Base-by-base conservation (phyloP, 2,797 vertebrate genomes). In the Pseudotriccus pelzelni region DNA sequence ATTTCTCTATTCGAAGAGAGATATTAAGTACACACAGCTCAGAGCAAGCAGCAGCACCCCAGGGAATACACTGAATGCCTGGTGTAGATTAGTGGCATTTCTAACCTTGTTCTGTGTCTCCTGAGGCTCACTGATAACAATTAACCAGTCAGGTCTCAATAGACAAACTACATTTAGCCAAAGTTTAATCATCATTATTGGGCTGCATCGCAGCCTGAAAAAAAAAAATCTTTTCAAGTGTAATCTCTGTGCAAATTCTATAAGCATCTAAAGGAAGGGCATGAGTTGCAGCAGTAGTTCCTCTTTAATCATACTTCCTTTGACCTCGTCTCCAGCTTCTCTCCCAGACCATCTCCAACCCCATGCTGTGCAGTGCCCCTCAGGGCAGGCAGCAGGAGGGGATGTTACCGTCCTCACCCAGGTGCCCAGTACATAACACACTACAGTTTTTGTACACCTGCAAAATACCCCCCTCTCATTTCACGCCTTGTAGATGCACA, bases 41-140 rank as follows among this genome's bases (percentile, higher is more conserved):
- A 67, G 64, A 85, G 80, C 86, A 94, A 89, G 60, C 81, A 92
- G 81, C 30, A 20, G 81, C 14, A 7, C 95, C 63, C 72, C n/a
- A 43, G 67, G 89, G 94, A 92, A 64, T 49, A 66, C n/a, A 13
- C 0, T 34, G 32, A 78, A 67, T 76, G 78, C 74, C 56, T 87
- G 70, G 36, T 82, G 74, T 56, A 90, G 67, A 84, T 81, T 24
- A 84, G 84, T 55, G 34, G 55, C 46, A 62, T 93, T 84, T 93
- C 87, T 84, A 79, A 78, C 91, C 77, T 90, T 87, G 49, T 90
- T 93, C 77, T 81, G 77, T 10, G 30, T 81, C 74, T 84, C 94
- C 62, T 30, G 81, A 92, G 89, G 41, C 62, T 78, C 58, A 19
- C 84, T 64, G 66, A 49, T 89, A 89, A 78, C 77, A 78, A 80